phyloP scores from a whole-genome alignment of 2,113 vertebrate species.

The Podilymbus podiceps region DNA sequence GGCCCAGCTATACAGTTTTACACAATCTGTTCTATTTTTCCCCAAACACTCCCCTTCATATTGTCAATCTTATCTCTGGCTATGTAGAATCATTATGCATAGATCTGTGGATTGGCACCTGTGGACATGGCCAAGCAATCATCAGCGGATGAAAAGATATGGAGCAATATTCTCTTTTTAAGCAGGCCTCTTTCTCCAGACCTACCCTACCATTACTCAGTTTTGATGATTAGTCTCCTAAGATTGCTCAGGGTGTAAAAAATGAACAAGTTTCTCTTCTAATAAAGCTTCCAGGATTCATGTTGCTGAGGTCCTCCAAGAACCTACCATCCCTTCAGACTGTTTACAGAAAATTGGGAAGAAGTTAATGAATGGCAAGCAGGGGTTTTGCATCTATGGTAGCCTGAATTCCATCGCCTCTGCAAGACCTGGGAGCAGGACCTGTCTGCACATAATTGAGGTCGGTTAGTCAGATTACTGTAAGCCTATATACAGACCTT shows the following conservation, averaged over 20 bases:
- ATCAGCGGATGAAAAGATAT: neutral
- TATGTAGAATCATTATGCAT: rapidly evolving
- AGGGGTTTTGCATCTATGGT: neutral
- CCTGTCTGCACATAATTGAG: neutral
- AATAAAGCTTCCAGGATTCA: neutral
- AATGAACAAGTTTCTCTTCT: neutral
- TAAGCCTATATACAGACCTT: neutral
- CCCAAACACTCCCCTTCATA: neutral
- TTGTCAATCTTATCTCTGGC: neutral
- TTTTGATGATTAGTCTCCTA: neutral
- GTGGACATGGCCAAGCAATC: neutral
- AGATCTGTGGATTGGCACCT: neutral
- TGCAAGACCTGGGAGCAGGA: neutral
- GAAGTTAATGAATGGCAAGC: neutral
- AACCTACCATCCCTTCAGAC: neutral
- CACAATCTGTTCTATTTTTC: neutral
- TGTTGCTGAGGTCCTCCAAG: neutral
- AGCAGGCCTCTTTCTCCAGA: neutral
- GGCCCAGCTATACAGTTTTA: neutral
- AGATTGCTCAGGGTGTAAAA: neutral
- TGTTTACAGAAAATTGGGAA: neutral
- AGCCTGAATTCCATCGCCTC: neutral
- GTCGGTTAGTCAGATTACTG: neutral
- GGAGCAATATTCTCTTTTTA: neutral
- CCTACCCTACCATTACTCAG: neutral